Base-by-base conservation (phyloP, 1,140 invertebrate species). In the Holotrichia oblita region DNA sequence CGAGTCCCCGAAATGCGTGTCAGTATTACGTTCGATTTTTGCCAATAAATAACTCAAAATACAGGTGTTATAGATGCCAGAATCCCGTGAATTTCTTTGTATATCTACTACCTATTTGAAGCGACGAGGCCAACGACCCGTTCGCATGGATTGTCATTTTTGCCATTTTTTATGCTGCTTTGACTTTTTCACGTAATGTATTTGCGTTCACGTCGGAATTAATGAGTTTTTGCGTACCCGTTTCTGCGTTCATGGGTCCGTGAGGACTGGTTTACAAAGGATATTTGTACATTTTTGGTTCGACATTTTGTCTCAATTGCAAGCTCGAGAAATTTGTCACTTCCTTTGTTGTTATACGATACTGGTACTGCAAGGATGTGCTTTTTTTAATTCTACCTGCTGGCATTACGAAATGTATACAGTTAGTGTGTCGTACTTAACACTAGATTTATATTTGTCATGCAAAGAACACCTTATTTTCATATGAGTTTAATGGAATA, bases 101-200 rank as follows among this genome's bases (percentile, higher is more conserved):
- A 55, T 55, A n/a, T 17, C 48, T 55, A 55, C 48, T 55, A 55
- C 61, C 22, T 69, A 69, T 69, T 69, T 69, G 61, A 69, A 24
- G 22, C 27, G 22, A 20, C 8, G 27, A 69, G 61, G 61, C 61
- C 27, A 69, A 69, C 61, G 61, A 69, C 61, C 61, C 22, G 61
- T n/a, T 55, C 48, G 48, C 20, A 69, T 20, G 22, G 61, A 69
- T 69, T 69, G 61, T 69, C 20, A 69, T 69, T 69, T 69, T 69
- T 69, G 61, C 61, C 61, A 69, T 69, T 69, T 69, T 69, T 69
- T 69, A 69, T 27, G 61, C 61, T 20, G 20, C 61, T 69, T 69
- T 69, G 61, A 69, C 61, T 69, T 69, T 69, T 69, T 69, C 61
- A 69, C 61, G 61, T 69, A 69, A 69, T 34, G 61, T 69, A 69